A percentile compares a stretch with the other conserved stretches of the same genome.
Evolutionary conservation across 2,888 invertebrate species (phyloP).

Genomic region (Eupithecia pulchellata): DNA sequence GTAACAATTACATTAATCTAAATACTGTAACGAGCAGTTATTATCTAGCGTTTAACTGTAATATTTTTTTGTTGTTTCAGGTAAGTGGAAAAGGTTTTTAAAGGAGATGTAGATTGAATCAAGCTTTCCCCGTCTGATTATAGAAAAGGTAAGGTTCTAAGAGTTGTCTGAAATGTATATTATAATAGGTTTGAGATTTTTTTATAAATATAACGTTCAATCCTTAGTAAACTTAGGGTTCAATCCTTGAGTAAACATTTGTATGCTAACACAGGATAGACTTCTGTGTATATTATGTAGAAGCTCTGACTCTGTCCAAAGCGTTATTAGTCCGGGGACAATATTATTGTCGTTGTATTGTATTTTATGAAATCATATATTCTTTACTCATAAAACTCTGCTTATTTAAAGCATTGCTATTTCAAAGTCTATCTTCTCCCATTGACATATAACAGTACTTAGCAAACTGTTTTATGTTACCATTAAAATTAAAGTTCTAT

Average conservation of each 20-base stretch:
- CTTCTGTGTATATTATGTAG: too few relatives aligned
- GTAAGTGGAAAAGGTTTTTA: constrained; percentile 16
- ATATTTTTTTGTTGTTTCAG: constrained; percentile 17
- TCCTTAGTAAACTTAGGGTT: background rate
- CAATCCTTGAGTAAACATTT: background rate
- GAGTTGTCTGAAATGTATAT: background rate
- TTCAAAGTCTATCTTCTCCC: too few relatives aligned
- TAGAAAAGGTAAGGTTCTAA: background rate
- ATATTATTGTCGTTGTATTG: background rate
- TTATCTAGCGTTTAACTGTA: background rate
- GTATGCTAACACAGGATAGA: background rate
- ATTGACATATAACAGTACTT: too few relatives aligned
- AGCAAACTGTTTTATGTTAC: too few relatives aligned
- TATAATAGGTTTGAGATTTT: background rate
- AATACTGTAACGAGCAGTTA: background rate
- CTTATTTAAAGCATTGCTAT: too few relatives aligned
- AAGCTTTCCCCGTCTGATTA: background rate
- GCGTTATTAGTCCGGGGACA: background rate
- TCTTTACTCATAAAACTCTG: too few relatives aligned
- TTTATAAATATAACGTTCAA: background rate
- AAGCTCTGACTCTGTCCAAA: background rate
- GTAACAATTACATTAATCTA: constrained; percentile 20
- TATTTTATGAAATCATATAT: background rate
- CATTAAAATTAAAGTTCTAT: too few relatives aligned
- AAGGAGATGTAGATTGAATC: background rate